Evolutionary conservation across 2,113 vertebrate species (phyloP), one percentile per base, ranked within the genome.

Genomic region (Brachyhypopomus gauderio): DNA sequence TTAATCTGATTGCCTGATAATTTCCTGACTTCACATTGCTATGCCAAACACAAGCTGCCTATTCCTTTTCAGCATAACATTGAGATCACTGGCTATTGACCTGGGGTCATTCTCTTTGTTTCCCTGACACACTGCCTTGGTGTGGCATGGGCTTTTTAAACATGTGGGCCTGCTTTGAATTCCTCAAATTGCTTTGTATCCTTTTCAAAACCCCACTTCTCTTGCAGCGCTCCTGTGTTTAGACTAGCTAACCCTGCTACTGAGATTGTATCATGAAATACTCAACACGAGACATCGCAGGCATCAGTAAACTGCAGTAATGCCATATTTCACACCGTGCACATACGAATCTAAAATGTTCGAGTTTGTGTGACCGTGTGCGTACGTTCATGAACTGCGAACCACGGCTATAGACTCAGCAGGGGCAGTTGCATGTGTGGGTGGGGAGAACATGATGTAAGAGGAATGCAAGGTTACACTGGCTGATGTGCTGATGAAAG

Each of bases 381-480:
- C 66, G 41, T 23, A 25, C 45, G 12, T 8, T 16, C 5, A 0
- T 19, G 19, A 52, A 56, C 34, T 30, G 19, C 38, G 3, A 30
- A 30, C 3, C 3, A 63, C 12, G 52, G 63, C 22, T 34, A 8
- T 17, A 45, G 25, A 12, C 41, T 45, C 63, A 63, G 52, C 56
- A 14, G 69, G 5, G 9, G 22, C 41, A 72, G 38, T 38, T 48
- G 36, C 4, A 2, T 34, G 23, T 63, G 45, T 38, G 19, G 67
- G 85, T 78, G 82, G 48, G 55, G 79, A 70, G 55, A 52, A 30
- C 48, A 75, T 90, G 88, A 92, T 69, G 89, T 81, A 90, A 90
- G 62, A 89, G 5, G 3, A 16, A 60, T 75, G 55, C 52, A 62
- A 72, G 34, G 75, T 90, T 92, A 86, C 84, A 74, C 52, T 69